A percentile compares a stretch with the other conserved stretches of the same genome.
These are phyloP conservation scores for Prosopocoilus inquinatus DNA, from an alignment of 2,888 invertebrate genomes.

Conservation along the genomic window DNA sequence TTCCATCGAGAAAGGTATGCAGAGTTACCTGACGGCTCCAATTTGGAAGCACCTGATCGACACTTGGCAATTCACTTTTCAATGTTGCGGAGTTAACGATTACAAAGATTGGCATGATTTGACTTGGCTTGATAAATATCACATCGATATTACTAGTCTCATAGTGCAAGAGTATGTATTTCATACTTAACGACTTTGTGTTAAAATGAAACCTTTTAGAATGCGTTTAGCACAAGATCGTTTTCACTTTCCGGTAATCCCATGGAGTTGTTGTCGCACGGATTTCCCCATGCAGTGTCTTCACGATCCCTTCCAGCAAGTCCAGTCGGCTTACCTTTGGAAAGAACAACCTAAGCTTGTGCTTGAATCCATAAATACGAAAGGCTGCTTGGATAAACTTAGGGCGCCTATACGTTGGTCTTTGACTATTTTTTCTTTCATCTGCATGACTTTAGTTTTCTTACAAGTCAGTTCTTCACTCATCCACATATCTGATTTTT, in stretches of 20 bases:
- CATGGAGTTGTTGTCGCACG: slow-evolving; percentile 62
- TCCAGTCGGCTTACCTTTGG: slow-evolving; percentile 42
- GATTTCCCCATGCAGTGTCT: slow-evolving; percentile 60
- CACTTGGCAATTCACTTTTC: slow-evolving; percentile 55
- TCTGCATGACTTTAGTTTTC: slow-evolving; percentile 32
- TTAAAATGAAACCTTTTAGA: slow-evolving; percentile 35
- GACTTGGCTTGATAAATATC: slow-evolving; percentile 59
- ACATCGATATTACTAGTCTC: slow-evolving; percentile 37
- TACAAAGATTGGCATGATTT: slow-evolving; percentile 60
- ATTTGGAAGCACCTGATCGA: slow-evolving; percentile 60
- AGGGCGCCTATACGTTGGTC: slow-evolving; percentile 39
- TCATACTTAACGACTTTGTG: too few relatives aligned
- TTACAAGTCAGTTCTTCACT: slow-evolving; percentile 38
- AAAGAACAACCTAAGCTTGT: slow-evolving; percentile 41
- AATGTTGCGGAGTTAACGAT: slow-evolving; percentile 58
- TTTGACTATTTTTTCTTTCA: slow-evolving; percentile 34
- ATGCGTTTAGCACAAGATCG: slow-evolving; percentile 53
- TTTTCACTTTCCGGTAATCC: slow-evolving; percentile 55
- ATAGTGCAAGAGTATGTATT: slow-evolving; percentile 39
- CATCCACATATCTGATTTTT: not conserved
- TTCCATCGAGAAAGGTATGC: slow-evolving; percentile 57
- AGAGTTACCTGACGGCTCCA: slow-evolving; percentile 57
- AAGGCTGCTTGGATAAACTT: slow-evolving; percentile 45
- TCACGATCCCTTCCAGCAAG: slow-evolving; percentile 61
- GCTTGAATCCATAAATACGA: slow-evolving; percentile 43